Evolutionary conservation across 2,888 invertebrate species (phyloP).

Genomic region (Tholera decimalis): DNA sequence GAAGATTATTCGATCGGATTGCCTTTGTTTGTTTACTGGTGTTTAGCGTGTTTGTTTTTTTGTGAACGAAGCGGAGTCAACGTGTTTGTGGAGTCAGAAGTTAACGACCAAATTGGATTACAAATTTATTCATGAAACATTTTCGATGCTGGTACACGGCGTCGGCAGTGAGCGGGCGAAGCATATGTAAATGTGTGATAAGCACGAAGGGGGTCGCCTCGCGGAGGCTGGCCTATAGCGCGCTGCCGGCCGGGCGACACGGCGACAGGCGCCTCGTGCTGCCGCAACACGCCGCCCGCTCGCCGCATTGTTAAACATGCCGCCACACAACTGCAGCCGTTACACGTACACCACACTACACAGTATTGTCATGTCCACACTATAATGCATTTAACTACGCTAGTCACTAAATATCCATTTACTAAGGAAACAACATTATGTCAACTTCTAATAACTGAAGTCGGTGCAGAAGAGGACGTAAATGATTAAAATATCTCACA

Average conservation of each 20-base stretch:
- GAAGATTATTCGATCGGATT: conserved; percentile 84
- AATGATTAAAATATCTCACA: conserved; percentile 18
- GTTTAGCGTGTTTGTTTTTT: conserved; percentile 79
- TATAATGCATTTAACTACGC: conserved; percentile 13
- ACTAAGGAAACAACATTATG: neutral
- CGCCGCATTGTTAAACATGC: conserved; percentile 81
- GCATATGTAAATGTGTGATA: conserved; percentile 90
- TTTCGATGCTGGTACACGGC: conserved; percentile 87
- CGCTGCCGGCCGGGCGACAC: conserved; percentile 19
- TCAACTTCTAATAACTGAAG: neutral
- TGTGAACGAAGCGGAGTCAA: conserved; percentile 73
- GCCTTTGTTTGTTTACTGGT: conserved; percentile 75
- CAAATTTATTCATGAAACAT: conserved; percentile 91
- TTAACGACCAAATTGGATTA: conserved; percentile 88
- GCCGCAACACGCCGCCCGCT: conserved; percentile 60
- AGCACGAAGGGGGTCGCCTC: conserved; percentile 83
- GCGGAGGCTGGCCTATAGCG: conserved; percentile 68
- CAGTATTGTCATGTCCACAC: conserved; percentile 29
- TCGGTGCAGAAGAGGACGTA: neutral
- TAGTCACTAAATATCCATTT: conserved; percentile 7
- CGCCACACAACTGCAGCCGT: conserved; percentile 70
- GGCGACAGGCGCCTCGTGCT: conserved; percentile 52
- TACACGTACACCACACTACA: conserved; percentile 55
- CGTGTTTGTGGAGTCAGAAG: conserved; percentile 82
- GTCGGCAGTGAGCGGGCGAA: conserved; percentile 79